Conservation (phyloP, 2,113 vertebrate genomes). For the Sciurus niger region DNA sequence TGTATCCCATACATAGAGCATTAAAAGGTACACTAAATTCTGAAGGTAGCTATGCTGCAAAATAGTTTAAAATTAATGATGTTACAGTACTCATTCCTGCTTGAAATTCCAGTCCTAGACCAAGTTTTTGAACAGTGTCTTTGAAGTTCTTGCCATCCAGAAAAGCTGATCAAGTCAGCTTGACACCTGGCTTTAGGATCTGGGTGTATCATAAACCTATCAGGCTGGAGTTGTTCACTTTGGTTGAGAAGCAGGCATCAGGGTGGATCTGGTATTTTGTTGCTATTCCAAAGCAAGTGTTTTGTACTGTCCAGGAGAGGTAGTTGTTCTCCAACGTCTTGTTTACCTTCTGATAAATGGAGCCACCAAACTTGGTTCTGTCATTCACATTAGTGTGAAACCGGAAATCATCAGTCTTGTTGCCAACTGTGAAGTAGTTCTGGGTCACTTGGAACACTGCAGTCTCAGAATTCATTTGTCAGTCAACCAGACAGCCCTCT, state of each 20-base stretch:
- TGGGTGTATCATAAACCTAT: slow-evolving; percentile 98
- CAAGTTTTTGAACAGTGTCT: slow-evolving; percentile 97
- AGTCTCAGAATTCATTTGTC: slow-evolving; percentile 98
- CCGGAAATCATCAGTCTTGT: slow-evolving; percentile 98
- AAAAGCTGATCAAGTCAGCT: slow-evolving; percentile 96
- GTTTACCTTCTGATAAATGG: slow-evolving; percentile 99
- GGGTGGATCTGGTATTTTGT: slow-evolving; percentile 98
- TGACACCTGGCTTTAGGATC: slow-evolving; percentile 97
- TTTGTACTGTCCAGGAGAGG: slow-evolving; percentile 97
- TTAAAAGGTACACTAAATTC: slow-evolving; percentile 91
- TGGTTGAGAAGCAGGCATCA: slow-evolving; percentile 98
- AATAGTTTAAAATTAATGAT: slow-evolving; percentile 87
- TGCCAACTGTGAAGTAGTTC: slow-evolving; percentile 99
- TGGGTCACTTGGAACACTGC: slow-evolving; percentile 95
- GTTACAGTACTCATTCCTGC: slow-evolving; percentile 88
- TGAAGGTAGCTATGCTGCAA: slow-evolving; percentile 93
- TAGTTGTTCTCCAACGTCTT: slow-evolving; percentile 97
- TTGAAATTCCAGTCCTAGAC: slow-evolving; percentile 98
- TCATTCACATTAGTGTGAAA: slow-evolving; percentile 99
- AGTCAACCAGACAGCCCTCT: slow-evolving; percentile 96
- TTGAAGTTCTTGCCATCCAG: slow-evolving; percentile 99
- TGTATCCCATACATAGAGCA: slow-evolving; percentile 92
- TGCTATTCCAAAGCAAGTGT: slow-evolving; percentile 97
- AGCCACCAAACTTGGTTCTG: slow-evolving; percentile 98
- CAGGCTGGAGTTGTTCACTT: slow-evolving; percentile 99